Evolutionary conservation across 2,888 invertebrate species (phyloP).

Genomic region (Stenchaetothrips biformis): DNA sequence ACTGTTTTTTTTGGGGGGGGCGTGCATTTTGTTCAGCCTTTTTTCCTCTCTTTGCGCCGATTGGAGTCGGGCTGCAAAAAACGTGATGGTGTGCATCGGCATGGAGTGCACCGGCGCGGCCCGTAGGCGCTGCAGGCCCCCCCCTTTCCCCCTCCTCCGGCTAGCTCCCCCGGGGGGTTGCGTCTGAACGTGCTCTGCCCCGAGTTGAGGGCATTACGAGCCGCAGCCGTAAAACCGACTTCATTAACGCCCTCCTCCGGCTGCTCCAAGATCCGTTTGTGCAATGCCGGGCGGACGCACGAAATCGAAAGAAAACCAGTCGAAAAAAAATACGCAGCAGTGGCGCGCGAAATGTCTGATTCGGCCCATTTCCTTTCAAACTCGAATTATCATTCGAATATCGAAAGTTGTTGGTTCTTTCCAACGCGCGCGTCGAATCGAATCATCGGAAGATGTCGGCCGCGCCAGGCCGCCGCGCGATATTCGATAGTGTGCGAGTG

Average conservation of each 20-base stretch:
- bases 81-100: not conserved
- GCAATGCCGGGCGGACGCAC: not conserved
- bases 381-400: too few species aligned
- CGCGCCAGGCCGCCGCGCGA: not conserved
- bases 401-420: too few species aligned
- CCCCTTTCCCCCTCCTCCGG: not conserved
- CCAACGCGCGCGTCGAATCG: too few species aligned
- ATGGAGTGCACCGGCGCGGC: conserved; percentile 3
- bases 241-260: conserved; percentile 8
- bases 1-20: too few species aligned
- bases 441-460: too few species aligned
- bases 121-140: not conserved
- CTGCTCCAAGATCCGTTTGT: conserved; percentile 18
- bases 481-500: not conserved
- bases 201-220: conserved; percentile 2
- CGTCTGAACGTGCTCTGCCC: conserved; percentile 22
- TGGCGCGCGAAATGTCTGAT: too few species aligned
- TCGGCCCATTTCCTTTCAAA: too few species aligned
- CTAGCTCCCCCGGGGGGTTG: not conserved
- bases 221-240: conserved; percentile 5
- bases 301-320: too few species aligned
- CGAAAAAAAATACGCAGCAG: too few species aligned
- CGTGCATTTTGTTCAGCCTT: not conserved
- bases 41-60: not conserved
- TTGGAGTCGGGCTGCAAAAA: not conserved